A percentile compares a stretch with the other conserved stretches of the same genome.
These are phyloP conservation scores for Zaprionus davidi DNA, from an alignment of 1,140 invertebrate genomes.

Conservation along the genomic window DNA sequence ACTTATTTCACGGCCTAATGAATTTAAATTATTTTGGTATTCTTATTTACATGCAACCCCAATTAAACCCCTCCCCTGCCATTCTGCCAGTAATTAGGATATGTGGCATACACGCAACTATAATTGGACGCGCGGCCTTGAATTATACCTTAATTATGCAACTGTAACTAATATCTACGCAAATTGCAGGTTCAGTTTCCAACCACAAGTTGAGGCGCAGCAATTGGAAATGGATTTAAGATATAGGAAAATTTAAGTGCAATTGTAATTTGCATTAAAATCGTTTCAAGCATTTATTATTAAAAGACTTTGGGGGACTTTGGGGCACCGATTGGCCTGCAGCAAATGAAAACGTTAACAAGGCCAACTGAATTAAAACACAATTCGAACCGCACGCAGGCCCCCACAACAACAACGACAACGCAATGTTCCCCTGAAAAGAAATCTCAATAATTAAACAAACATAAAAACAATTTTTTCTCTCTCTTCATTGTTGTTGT, in stretches of 20 bases:
- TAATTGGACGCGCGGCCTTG: background rate
- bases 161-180: conserved; percentile 19
- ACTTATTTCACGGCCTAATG: background rate
- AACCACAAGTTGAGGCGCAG: background rate
- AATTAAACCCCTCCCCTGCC: background rate
- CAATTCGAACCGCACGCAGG: conserved; percentile 43
- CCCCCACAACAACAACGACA: background rate
- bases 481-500: conserved; percentile 17
- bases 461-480: conserved; percentile 61
- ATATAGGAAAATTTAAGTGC: background rate
- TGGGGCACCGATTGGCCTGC: conserved; percentile 15
- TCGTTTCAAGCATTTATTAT: background rate
- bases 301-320: background rate
- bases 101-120: background rate
- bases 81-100: background rate
- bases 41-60: background rate
- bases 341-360: conserved; percentile 50
- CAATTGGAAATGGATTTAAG: background rate
- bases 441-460: conserved; percentile 67
- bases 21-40: background rate
- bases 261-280: background rate
- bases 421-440: conserved; percentile 26
- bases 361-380: conserved; percentile 68
- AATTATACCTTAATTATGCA: conserved; percentile 33
- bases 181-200: background rate